Base-by-base conservation (phyloP, 1,140 invertebrate genomes). In the Pomacea maculata region DNA sequence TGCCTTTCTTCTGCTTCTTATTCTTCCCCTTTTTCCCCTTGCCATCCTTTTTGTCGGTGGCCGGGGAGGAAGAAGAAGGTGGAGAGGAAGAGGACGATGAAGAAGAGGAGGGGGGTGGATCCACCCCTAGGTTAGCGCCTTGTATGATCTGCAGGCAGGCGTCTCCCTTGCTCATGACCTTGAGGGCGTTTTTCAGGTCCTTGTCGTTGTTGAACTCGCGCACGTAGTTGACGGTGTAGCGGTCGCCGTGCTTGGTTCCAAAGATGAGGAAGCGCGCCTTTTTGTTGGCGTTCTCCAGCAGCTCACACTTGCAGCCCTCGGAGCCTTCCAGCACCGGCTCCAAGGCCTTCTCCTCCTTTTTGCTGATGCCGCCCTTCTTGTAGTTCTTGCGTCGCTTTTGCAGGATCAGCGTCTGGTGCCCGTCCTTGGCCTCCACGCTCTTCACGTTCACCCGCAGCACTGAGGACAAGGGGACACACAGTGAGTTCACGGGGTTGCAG, bases 251-350 rank as follows among this genome's bases (percentile, higher is more conserved):
- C 21, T 86, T 87, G 75, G 88, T 86, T n/a, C 93, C 93, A 93
- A 94, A 93, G 54, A 93, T 90, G 52, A 94, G 90, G 83, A 91
- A 93, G 78, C 83, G 84, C 12, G 86, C 82, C 67, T 86, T 82
- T 63, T 78, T 78, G 25, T 85, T 86, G 25, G 84, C 83, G 57
- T 82, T 85, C 67, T 86, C 83, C 67, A 87, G 76, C 55, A 86
- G 79, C 10, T 86, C 83, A 34, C 89, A 87, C 81, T 91, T 92
- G 84, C 93, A 93, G 7, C 85, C 78, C 17, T 91, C 90, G 52
- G 89, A 89, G 68, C 89, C 88, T 68, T 91, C 90, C 65, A 93
- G 87, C n/a, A 85, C 83, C 12, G 93, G 85, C 1, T 85, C 85
- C 15, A 92, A 87, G 61, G 87, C 82, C 80, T 88, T 85, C 0